Evolutionary conservation across 2,797 vertebrate genomes (phyloP), one percentile per base, ranked within the genome.

Genomic region (Cryptoblepharus egeriae): DNA sequence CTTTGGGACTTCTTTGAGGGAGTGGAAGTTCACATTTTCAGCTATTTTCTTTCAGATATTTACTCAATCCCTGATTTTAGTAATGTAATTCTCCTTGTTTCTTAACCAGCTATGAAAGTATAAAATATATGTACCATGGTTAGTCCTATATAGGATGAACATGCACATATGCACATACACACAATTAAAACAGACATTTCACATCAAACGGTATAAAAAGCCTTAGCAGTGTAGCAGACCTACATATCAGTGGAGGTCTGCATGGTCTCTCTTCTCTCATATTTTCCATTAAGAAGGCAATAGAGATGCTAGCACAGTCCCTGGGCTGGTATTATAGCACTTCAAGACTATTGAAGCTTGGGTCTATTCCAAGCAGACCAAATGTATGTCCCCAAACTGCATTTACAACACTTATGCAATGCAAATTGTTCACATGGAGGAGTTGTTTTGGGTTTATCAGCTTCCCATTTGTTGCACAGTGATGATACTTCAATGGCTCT

Each of bases 291-390:
- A 83, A 82, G 64, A 39, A 60, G 68, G 68, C 68, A 57, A 13
- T 70, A 75, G 35, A 28, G 35, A 37, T 52, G 9, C 61, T 65
- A 58, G 0, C 84, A 58, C 11, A 9, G 55, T 82, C 58, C 69
- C 39, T 81, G 65, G 57, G 55, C 82, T 79, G 68, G 60, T 69
- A 83, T 39, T 7, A 1, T 1, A 64, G 67, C 0, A 0, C 37
- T 81, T 35, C 30, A n/a, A 88, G 67, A 32, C 58, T 87, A 80
- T 89, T 77, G 87, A 88, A 88, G 52, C 42, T 74, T 57, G 77
- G 32, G 42, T 26, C 1, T 70, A 82, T 79, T 90, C 80, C 68
- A 58, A 87, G 42, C 16, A 79, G 60, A 79, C 67, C 76, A 81
- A 58, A 0, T 58, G 1, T 0, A 45, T 73, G 35, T 84, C 79